Evolutionary conservation across 1,140 invertebrate species (phyloP).

Genomic region (Danaus melanippus): DNA sequence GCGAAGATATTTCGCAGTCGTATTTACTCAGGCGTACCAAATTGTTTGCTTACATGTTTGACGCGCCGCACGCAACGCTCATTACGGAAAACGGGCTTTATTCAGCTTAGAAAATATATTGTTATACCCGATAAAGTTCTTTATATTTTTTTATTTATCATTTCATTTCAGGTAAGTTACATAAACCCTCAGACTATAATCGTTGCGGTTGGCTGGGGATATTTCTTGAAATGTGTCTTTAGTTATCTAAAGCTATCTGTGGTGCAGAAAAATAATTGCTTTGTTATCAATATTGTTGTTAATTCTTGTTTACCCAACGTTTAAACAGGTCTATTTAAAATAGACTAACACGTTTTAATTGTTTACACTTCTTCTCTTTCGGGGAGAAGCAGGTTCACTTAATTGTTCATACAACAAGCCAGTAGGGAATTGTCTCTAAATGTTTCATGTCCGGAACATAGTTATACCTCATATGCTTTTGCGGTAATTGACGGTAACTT

Average conservation of each 20-base stretch:
- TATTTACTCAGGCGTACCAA: slow-evolving; percentile 71
- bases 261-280: too few species aligned
- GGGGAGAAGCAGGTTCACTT: slow-evolving; percentile 57
- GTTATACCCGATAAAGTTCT: slow-evolving; percentile 62
- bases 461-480: slow-evolving; percentile 49
- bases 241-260: slow-evolving; percentile 15
- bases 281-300: too few species aligned
- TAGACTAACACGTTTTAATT: too few species aligned
- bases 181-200: slow-evolving; percentile 43
- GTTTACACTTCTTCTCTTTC: slow-evolving; percentile 55
- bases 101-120: slow-evolving; percentile 67
- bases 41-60: slow-evolving; percentile 72
- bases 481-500: slow-evolving; percentile 42
- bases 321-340: too few species aligned
- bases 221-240: slow-evolving; percentile 45
- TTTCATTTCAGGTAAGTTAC: slow-evolving; percentile 52
- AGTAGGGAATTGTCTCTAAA: slow-evolving; percentile 65
- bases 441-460: slow-evolving; percentile 54
- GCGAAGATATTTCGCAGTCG: slow-evolving; percentile 66
- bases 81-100: slow-evolving; percentile 66
- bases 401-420: slow-evolving; percentile 69
- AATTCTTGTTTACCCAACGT: too few species aligned
- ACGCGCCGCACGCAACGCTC: slow-evolving; percentile 68
- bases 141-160: slow-evolving; percentile 65
- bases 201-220: slow-evolving; percentile 44